Evolutionary conservation across 2,797 vertebrate genomes (phyloP).

Genomic region (Sebastes variabilis): DNA sequence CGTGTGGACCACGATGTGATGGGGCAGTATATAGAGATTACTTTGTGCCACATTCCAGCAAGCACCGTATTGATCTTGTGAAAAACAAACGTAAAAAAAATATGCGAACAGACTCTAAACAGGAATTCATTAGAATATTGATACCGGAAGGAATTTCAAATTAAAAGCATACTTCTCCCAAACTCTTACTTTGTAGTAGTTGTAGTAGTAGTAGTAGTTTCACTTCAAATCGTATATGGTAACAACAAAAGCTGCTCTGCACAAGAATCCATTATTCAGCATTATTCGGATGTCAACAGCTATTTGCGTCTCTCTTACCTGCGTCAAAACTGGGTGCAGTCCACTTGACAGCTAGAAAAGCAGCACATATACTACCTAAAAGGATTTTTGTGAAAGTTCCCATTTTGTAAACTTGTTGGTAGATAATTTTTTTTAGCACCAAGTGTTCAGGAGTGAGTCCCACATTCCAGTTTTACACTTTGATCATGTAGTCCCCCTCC

Average conservation of each 20-base stretch:
- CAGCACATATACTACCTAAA: constrained; percentile 41
- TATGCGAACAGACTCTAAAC: background rate
- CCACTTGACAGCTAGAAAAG: constrained; percentile 66
- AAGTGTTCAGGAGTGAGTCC: background rate
- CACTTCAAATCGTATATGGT: background rate
- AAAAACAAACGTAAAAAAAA: no score
- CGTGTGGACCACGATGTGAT: background rate
- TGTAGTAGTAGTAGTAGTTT: background rate
- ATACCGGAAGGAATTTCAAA: background rate
- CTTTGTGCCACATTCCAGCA: background rate
- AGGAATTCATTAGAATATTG: background rate
- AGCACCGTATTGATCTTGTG: background rate
- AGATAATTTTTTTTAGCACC: background rate
- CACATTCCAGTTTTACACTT: background rate
- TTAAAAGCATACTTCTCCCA: background rate
- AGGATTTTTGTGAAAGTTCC: constrained; percentile 44
- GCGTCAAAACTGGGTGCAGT: constrained; percentile 65
- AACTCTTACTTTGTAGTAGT: background rate
- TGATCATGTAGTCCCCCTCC: background rate
- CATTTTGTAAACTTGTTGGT: constrained; percentile 48
- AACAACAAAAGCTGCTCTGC: background rate
- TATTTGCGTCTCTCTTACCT: constrained; percentile 53
- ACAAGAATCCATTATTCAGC: background rate
- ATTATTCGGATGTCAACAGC: background rate
- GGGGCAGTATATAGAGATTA: no score